Conservation (phyloP, 2,888 invertebrate species). For the Leucophora obtusa region DNA sequence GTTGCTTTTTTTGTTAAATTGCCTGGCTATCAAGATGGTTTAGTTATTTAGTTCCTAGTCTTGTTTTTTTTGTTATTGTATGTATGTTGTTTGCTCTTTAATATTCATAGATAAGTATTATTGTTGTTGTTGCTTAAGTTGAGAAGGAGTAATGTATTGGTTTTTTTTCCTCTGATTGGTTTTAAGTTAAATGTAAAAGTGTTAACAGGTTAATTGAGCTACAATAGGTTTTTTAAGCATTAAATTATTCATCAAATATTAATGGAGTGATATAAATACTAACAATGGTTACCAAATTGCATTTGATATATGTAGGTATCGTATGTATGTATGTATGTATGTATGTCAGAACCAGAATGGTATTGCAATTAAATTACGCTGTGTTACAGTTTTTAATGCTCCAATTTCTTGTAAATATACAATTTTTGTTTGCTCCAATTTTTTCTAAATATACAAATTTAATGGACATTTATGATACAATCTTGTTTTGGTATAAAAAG, state of each 20-base stretch:
- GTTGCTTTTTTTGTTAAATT: neutral
- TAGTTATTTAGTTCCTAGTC: constrained; percentile 62
- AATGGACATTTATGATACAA: no score
- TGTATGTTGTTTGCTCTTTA: constrained; percentile 35
- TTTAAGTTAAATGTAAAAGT: constrained; percentile 36
- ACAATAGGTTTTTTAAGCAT: constrained; percentile 14
- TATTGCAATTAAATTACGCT: no score
- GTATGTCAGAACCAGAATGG: no score
- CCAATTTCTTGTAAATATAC: no score
- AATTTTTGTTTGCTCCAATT: no score
- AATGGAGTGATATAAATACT: neutral
- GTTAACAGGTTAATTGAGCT: constrained; percentile 64
- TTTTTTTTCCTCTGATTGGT: neutral
- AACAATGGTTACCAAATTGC: neutral
- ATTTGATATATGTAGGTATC: neutral
- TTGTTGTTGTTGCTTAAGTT: constrained; percentile 15
- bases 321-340: no score
- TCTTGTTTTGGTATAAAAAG: no score
- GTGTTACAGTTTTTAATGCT: no score
- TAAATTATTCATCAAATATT: neutral
- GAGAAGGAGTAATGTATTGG: neutral
- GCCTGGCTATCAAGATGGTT: constrained; percentile 58
- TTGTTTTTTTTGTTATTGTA: constrained; percentile 9
- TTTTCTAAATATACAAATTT: no score
- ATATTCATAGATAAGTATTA: constrained; percentile 62